Percentiles rank a stretch among this genome's conserved stretches.
Evolutionary conservation across 2,113 vertebrate genomes (phyloP).

Genomic region (Mastomys coucha): DNA sequence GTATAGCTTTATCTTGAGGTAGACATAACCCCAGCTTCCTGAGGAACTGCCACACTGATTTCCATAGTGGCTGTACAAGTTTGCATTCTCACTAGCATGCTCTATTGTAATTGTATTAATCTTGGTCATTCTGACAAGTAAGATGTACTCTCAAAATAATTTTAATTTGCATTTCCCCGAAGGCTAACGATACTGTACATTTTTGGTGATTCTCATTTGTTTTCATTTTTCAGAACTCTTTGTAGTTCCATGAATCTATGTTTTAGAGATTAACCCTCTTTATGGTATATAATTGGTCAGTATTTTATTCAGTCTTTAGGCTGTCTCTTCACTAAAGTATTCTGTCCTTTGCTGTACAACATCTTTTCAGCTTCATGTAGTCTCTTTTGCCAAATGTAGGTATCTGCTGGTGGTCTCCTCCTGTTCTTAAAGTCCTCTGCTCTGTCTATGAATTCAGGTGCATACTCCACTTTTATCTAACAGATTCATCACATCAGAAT

Average conservation of each 20-base stretch:
- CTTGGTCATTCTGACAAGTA: not conserved
- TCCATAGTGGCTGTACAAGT: too few species aligned
- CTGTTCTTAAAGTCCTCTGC: not conserved
- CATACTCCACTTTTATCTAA: not conserved
- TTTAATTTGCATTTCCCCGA: not conserved
- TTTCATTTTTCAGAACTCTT: not conserved
- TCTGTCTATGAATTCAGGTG: not conserved
- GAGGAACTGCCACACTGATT: too few species aligned
- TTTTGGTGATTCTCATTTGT: not conserved
- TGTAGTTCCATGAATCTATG: not conserved
- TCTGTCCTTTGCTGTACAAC: not conserved
- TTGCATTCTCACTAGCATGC: not conserved
- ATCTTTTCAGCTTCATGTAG: not conserved
- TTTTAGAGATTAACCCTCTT: not conserved
- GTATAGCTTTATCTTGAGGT: not conserved
- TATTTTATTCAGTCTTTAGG: not conserved
- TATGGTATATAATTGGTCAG: not conserved
- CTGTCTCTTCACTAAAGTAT: not conserved
- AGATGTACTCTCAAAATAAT: not conserved
- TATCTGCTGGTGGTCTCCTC: not conserved
- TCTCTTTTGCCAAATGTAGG: not conserved
- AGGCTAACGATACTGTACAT: not conserved
- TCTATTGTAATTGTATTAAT: not conserved
- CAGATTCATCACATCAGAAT: not conserved
- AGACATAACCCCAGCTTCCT: too few species aligned